Evolutionary conservation across 2,888 invertebrate genomes (phyloP).

Genomic region (Drepana falcataria): DNA sequence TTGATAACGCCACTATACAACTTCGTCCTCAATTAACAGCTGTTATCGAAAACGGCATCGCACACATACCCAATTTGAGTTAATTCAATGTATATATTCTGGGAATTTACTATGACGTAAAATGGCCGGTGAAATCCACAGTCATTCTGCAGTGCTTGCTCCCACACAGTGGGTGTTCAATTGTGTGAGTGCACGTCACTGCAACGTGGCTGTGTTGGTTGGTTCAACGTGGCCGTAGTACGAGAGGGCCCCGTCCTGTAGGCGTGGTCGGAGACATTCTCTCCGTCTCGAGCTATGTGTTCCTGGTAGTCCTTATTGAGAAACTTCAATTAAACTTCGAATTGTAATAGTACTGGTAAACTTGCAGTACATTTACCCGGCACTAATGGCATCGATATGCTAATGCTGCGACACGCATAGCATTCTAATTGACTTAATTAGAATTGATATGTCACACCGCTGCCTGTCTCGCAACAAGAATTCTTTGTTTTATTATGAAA

Average conservation of each 20-base stretch:
- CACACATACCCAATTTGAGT: neutral
- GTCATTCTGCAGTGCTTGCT: slow-evolving; percentile 36
- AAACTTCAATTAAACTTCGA: neutral
- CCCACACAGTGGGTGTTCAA: slow-evolving; percentile 23
- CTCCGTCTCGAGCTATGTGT: slow-evolving; percentile 31
- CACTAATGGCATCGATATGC: slow-evolving; percentile 25
- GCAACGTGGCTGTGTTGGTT: slow-evolving; percentile 42
- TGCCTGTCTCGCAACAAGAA: slow-evolving; percentile 4
- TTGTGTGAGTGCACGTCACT: slow-evolving; percentile 42
- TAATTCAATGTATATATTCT: neutral
- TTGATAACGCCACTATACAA: neutral
- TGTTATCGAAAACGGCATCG: neutral
- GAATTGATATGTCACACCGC: slow-evolving; percentile 18
- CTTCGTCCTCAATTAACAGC: neutral
- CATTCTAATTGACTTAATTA: slow-evolving; percentile 37
- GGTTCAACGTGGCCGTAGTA: slow-evolving; percentile 29
- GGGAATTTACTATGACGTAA: slow-evolving; percentile 17
- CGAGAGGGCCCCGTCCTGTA: slow-evolving; percentile 41
- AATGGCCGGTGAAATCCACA: slow-evolving; percentile 50
- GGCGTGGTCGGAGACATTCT: slow-evolving; percentile 55
- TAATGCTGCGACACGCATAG: slow-evolving; percentile 29
- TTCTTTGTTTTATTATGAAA: slow-evolving; percentile 5
- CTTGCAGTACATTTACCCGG: slow-evolving; percentile 39
- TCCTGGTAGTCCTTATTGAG: slow-evolving; percentile 38
- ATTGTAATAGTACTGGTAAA: slow-evolving; percentile 4